Evolutionary conservation across 2,113 vertebrate species (phyloP).

Genomic region (Nesogale talazaci): DNA sequence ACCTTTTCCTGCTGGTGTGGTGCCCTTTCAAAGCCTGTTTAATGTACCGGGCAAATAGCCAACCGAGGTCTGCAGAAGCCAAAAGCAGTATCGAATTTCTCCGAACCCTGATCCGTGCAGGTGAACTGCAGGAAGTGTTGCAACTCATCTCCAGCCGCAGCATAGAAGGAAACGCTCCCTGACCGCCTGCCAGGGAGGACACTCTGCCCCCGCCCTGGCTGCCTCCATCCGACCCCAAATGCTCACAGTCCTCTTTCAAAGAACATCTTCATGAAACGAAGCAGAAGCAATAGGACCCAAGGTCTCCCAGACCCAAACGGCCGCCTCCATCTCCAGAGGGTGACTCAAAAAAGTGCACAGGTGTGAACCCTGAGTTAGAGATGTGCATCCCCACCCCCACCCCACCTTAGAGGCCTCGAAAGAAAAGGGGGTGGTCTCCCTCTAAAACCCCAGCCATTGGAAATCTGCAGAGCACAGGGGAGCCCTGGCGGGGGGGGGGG

Average conservation of each 20-base stretch:
- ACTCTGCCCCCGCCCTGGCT: constrained; percentile 15
- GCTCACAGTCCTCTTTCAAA: neutral
- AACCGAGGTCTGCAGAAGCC: neutral
- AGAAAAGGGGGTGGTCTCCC: neutral
- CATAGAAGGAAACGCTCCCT: neutral
- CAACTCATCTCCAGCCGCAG: neutral
- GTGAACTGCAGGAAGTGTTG: constrained; percentile 62
- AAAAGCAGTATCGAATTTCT: constrained; percentile 47
- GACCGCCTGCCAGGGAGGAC: neutral
- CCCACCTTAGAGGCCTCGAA: neutral
- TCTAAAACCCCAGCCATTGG: neutral
- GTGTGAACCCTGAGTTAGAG: neutral
- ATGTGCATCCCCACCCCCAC: neutral
- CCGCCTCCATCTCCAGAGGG: neutral
- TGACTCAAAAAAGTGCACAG: neutral
- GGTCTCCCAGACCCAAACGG: neutral
- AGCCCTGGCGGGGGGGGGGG: too few relatives aligned
- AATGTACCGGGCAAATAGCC: constrained; percentile 2
- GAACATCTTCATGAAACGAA: neutral
- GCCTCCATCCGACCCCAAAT: neutral
- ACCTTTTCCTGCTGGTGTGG: constrained; percentile 40
- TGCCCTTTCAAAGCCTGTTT: constrained; percentile 25
- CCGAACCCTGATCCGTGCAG: constrained; percentile 9
- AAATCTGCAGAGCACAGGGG: neutral
- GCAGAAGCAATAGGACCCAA: neutral